Conservation (phyloP, 2,797 vertebrate species). For the Sciurus carolinensis region DNA sequence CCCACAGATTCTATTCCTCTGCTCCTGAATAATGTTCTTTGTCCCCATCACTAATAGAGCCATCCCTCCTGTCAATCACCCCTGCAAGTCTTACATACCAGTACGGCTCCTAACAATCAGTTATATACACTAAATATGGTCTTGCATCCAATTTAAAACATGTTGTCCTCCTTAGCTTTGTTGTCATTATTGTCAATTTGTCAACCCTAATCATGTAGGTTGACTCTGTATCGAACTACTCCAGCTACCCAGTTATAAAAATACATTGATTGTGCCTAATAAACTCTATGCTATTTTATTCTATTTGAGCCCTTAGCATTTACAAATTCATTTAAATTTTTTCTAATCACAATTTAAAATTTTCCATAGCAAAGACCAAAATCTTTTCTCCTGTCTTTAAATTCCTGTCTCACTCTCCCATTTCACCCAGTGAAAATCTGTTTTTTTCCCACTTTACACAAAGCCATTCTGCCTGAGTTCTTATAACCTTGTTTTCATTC, state of each 20-base stretch:
- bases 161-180: neutral
- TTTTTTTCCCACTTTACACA: neutral
- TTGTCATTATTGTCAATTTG: neutral
- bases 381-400: neutral
- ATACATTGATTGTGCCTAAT: neutral
- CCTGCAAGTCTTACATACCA: neutral
- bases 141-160: neutral
- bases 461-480: neutral
- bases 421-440: neutral
- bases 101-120: neutral
- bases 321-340: neutral
- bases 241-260: neutral
- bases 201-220: neutral
- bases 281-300: neutral
- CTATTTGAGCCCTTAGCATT: neutral
- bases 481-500: neutral
- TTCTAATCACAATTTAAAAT: neutral
- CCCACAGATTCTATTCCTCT: neutral
- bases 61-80: neutral
- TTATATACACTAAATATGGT: rapidly evolving
- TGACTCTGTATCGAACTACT: neutral
- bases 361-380: neutral
- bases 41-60: neutral
- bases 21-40: neutral
- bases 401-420: neutral